Conservation (phyloP, 2,113 vertebrate species). For the Crotalus helleri region DNA sequence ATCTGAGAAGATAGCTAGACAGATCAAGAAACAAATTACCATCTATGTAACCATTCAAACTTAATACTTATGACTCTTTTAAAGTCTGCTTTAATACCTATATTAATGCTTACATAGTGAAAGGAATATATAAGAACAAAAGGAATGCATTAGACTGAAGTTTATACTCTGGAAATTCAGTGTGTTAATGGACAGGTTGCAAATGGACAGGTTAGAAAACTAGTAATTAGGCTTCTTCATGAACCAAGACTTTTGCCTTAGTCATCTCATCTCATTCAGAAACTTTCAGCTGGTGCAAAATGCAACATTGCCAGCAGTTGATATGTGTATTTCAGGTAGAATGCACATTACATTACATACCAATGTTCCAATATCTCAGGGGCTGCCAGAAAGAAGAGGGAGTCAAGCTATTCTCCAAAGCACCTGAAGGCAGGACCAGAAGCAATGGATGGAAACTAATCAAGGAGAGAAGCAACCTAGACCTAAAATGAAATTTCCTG, state of each 20-base stretch:
- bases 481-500: too few species aligned
- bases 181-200: not conserved
- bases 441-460: too few species aligned
- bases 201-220: not conserved
- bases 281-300: not conserved
- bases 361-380: too few species aligned
- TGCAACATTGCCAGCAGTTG: not conserved
- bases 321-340: not conserved
- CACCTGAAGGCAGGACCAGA: too few species aligned
- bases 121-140: not conserved
- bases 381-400: too few species aligned
- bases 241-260: not conserved
- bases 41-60: too few species aligned
- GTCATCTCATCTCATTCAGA: not conserved
- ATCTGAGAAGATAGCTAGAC: not conserved
- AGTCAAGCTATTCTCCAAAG: too few species aligned
- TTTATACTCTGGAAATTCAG: not conserved
- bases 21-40: not conserved
- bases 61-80: not conserved
- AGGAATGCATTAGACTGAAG: not conserved
- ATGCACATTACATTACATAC: not conserved
- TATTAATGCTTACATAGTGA: not conserved
- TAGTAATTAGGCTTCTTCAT: not conserved
- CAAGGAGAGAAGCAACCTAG: too few species aligned
- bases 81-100: not conserved